These are phyloP conservation scores for Oxytorus armatus DNA, from an alignment of 2,888 invertebrate genomes.

Conservation along the genomic window DNA sequence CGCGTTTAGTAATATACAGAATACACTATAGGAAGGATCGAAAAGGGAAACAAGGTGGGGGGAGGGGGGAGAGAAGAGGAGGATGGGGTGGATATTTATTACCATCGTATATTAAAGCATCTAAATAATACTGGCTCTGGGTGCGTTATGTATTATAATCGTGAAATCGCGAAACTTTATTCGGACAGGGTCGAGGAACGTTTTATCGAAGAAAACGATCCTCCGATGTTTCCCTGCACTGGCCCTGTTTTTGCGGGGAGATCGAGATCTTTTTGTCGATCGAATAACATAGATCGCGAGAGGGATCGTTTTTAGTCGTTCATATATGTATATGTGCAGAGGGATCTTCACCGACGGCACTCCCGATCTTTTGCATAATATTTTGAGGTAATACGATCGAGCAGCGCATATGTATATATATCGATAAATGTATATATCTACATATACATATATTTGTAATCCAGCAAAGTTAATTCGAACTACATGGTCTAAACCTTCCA, in stretches of 20 bases:
- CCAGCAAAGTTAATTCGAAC: slow-evolving; percentile 68
- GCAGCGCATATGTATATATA: slow-evolving; percentile 26
- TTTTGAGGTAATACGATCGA: slow-evolving; percentile 61
- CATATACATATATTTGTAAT: slow-evolving; percentile 64
- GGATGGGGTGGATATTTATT: slow-evolving; percentile 41
- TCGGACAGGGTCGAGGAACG: slow-evolving; percentile 26
- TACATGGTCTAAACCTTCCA: slow-evolving; percentile 58
- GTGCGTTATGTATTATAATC: slow-evolving; percentile 51
- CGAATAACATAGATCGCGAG: slow-evolving; percentile 61
- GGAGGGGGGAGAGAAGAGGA: neutral
- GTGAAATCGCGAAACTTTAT: slow-evolving; percentile 57
- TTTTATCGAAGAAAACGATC: slow-evolving; percentile 43
- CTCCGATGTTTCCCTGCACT: slow-evolving; percentile 37
- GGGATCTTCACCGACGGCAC: slow-evolving; percentile 49
- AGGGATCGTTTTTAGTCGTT: slow-evolving; percentile 4
- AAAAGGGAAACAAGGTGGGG: too few species aligned
- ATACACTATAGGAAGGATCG: too few species aligned
- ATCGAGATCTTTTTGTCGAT: slow-evolving; percentile 57
- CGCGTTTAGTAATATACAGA: slow-evolving; percentile 23
- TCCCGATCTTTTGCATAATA: slow-evolving; percentile 57
- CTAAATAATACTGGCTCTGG: slow-evolving; percentile 16
- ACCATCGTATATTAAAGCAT: slow-evolving; percentile 44
- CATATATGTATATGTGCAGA: neutral
- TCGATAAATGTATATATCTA: slow-evolving; percentile 27
- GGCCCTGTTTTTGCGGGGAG: slow-evolving; percentile 43